These are phyloP conservation scores for Gymnocheta viridis DNA, from an alignment of 2,888 invertebrate genomes.

Conservation along the genomic window DNA sequence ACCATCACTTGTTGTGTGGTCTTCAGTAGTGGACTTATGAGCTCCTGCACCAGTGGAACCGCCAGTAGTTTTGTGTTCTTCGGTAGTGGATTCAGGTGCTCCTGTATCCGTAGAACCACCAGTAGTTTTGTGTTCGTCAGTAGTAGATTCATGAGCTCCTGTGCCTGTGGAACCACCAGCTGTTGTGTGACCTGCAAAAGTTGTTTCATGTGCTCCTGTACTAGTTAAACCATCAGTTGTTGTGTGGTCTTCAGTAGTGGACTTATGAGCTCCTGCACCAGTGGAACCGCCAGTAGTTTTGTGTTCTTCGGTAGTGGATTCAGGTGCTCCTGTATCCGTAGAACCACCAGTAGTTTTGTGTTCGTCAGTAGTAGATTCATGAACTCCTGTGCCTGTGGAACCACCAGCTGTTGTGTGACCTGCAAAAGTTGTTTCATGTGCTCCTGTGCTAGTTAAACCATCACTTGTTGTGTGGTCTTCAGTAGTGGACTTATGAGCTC, in stretches of 20 bases:
- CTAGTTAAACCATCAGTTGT: not conserved
- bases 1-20: not conserved
- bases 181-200: not conserved
- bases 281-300: not conserved
- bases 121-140: not conserved
- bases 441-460: not conserved
- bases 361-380: too few species aligned
- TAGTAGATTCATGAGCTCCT: not conserved
- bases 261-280: not conserved
- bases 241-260: not conserved
- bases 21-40: not conserved
- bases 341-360: not conserved
- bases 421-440: too few species aligned
- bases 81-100: too few species aligned
- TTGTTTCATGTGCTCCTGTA: not conserved
- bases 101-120: too few species aligned
- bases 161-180: not conserved
- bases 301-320: not conserved
- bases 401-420: too few species aligned
- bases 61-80: too few species aligned
- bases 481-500: not conserved
- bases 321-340: not conserved
- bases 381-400: too few species aligned
- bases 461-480: not conserved
- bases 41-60: not conserved